Conservation (phyloP, 2,113 vertebrate genomes). For the Gallinago paraguaiae region DNA sequence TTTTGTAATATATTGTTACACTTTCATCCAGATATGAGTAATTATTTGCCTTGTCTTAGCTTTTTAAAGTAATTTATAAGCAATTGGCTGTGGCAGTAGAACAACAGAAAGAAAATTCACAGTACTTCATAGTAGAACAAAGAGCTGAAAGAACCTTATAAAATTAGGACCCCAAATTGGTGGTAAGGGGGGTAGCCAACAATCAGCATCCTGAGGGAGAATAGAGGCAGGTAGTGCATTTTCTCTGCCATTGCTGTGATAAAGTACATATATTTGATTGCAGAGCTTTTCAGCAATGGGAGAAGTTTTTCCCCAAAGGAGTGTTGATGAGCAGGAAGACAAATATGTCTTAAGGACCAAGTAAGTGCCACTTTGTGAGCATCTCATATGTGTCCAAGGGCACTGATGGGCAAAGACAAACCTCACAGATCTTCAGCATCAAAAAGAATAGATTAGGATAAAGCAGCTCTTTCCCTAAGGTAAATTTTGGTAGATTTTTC, state of each 20-base stretch:
- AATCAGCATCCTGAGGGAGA: conserved; percentile 49
- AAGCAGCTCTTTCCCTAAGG: background rate
- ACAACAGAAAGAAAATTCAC: background rate
- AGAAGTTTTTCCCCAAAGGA: conserved; percentile 14
- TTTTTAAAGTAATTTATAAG: background rate
- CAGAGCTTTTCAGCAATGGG: conserved; percentile 38
- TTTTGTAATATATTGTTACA: background rate
- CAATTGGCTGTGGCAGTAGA: background rate
- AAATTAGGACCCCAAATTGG: conserved; percentile 23
- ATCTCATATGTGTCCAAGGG: conserved; percentile 1
- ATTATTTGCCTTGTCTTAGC: background rate
- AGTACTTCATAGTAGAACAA: conserved; percentile 15
- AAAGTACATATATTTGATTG: conserved; percentile 55
- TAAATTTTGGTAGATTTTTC: background rate
- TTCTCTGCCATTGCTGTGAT: conserved; percentile 19
- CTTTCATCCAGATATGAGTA: background rate
- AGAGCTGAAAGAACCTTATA: conserved; percentile 14
- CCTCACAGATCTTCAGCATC: conserved; percentile 1
- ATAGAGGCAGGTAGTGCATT: conserved; percentile 26
- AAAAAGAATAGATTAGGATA: conserved; percentile 7
- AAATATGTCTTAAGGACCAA: conserved; percentile 36
- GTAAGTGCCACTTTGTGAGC: conserved; percentile 44
- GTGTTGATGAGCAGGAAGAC: conserved; percentile 50
- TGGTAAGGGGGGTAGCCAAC: background rate
- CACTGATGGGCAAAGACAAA: conserved; percentile 44